These are phyloP conservation scores for Desoria tigrina DNA, from an alignment of 2,888 invertebrate genomes.

Conservation along the genomic window DNA sequence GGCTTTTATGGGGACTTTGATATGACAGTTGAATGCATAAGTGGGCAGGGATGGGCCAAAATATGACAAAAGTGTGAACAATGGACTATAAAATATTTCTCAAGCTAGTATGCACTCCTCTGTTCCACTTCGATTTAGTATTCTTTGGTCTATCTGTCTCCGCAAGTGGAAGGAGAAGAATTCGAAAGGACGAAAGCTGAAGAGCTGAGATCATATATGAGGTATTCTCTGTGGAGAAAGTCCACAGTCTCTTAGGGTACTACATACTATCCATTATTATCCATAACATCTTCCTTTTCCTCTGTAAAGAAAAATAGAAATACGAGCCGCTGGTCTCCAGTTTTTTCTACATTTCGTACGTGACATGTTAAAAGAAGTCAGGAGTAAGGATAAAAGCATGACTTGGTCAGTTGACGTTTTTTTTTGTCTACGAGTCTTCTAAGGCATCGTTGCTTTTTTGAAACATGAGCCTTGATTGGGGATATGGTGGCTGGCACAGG, in stretches of 20 bases:
- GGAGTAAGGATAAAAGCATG: too few relatives aligned
- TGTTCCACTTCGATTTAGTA: neutral
- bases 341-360: constrained; percentile 1
- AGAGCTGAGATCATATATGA: neutral
- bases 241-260: neutral
- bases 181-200: neutral
- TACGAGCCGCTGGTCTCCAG: neutral
- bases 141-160: neutral
- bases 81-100: constrained; percentile 39
- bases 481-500: too few relatives aligned
- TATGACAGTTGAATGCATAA: constrained; percentile 22
- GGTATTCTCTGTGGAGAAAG: constrained; percentile 6
- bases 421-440: too few relatives aligned
- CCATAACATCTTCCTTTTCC: constrained; percentile 3
- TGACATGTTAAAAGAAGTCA: neutral
- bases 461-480: too few relatives aligned
- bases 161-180: neutral
- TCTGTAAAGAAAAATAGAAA: constrained; percentile 1
- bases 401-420: too few relatives aligned
- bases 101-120: neutral
- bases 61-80: constrained; percentile 33
- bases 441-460: too few relatives aligned
- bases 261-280: constrained; percentile 4
- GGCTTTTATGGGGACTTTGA: constrained; percentile 3
- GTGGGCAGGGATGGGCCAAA: neutral